phyloP scores from a whole-genome alignment of 2,113 vertebrate genomes.

The Fukomys damarensis region DNA sequence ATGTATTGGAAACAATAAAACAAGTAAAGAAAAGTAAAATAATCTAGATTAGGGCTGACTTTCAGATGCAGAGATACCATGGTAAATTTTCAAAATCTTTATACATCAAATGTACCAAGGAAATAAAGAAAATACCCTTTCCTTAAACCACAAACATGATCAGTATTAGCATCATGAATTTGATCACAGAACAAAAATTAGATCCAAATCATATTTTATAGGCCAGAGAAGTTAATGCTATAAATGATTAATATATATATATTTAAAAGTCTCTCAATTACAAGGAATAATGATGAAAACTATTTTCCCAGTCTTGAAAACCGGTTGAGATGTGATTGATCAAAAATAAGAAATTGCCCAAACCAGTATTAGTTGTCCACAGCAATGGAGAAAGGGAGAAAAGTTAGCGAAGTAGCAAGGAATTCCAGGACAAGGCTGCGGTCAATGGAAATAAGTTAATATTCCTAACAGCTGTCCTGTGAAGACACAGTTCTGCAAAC shows the following conservation, averaged over 20 bases:
- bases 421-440: background rate
- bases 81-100: conserved; percentile 33
- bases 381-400: fast-evolving
- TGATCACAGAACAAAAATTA: conserved; percentile 1
- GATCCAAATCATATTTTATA: background rate
- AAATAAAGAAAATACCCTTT: conserved; percentile 9
- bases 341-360: background rate
- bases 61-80: background rate
- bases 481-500: background rate
- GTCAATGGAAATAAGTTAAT: background rate
- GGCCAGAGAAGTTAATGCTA: background rate
- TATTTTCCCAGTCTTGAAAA: background rate
- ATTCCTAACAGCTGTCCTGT: background rate
- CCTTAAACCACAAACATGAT: background rate
- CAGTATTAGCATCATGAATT: background rate
- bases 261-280: background rate
- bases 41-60: background rate
- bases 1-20: background rate
- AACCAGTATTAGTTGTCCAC: background rate
- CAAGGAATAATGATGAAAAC: background rate
- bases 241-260: background rate
- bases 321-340: background rate
- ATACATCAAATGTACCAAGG: background rate
- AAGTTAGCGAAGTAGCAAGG: background rate
- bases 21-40: background rate